Evolutionary conservation across 2,797 vertebrate genomes (phyloP), one percentile per base, ranked within the genome.

Genomic region (Aselliscus stoliczkanus): DNA sequence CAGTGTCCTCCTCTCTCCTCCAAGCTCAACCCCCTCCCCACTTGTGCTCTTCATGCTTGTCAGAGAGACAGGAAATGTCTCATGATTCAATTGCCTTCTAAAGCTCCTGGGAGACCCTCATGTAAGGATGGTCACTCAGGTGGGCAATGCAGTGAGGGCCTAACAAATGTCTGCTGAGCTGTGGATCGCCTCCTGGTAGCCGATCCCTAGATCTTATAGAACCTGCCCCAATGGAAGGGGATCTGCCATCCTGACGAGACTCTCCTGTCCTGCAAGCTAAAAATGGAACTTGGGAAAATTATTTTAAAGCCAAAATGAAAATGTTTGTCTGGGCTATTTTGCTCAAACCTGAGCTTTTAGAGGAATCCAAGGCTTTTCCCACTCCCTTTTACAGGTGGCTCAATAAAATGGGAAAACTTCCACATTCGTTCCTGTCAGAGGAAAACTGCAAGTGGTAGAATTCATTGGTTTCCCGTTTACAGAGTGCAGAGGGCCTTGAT

Each of bases 351-450:
- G n/a, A 50, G 6, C 64, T 62, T 73, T 54, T 34, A n/a, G 60
- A 76, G 50, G 29, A 47, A 81, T 67, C 37, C 7, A 31, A 14
- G 1, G 42, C 47, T 90, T 73, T 72, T 21, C 70, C 65, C 6
- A 2, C 25, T 77, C n/a, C 56, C 39, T 87, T 86, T 85, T 80
- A 27, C 44, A 47, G 64, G 60, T 52, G 18, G 62, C 70, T 96
- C 80, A 44, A 21, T 94, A 69, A 90, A 88, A 82, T n/a, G 27
- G n/a, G 31, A 58, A 94, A 27, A 15, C n/a, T 20, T 91, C 52
- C 31, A 42, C 39, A 20, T 75, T 69, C 64, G 86, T 72, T 83
- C 67, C 79, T 72, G 56, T 42, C 54, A 29, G 58, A 70, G 39
- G 44, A 65, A 89, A 91, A 89, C 56, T 54, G 54, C 62, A 82